Percentiles rank a stretch among this genome's conserved stretches.
phyloP scores from a whole-genome alignment of 2,888 invertebrate genomes.

The Charanyca ferruginea region DNA sequence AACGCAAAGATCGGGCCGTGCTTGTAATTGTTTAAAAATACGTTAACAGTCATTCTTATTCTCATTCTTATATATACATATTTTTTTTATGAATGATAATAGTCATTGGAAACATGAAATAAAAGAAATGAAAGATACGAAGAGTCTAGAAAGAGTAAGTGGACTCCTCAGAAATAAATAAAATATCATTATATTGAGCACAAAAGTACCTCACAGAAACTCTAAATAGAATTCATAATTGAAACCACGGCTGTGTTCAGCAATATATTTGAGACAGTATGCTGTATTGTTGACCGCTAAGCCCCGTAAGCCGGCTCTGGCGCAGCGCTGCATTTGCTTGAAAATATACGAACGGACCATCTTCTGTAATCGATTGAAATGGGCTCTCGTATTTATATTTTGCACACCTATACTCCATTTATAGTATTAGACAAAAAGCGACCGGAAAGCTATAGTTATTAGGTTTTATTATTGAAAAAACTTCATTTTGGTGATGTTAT shows the following conservation, averaged over 20 bases:
- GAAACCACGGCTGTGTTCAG: slow-evolving; percentile 25
- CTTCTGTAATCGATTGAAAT: slow-evolving; percentile 24
- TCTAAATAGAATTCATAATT: slow-evolving; percentile 20
- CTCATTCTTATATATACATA: too few relatives aligned
- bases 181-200: background rate
- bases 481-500: too few relatives aligned
- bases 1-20: too few relatives aligned
- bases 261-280: slow-evolving; percentile 34
- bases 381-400: slow-evolving; percentile 3
- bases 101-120: too few relatives aligned
- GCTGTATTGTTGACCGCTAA: slow-evolving; percentile 27
- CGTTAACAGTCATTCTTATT: too few relatives aligned
- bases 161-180: background rate
- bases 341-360: slow-evolving; percentile 44
- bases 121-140: too few relatives aligned
- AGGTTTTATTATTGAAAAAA: too few relatives aligned
- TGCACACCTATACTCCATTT: too few relatives aligned
- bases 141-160: background rate
- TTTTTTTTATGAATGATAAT: too few relatives aligned
- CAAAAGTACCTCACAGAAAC: background rate
- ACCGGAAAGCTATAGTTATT: too few relatives aligned
- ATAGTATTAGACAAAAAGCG: too few relatives aligned
- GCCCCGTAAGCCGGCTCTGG: slow-evolving; percentile 39
- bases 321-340: slow-evolving; percentile 47
- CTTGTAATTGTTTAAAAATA: too few relatives aligned